Conservation (phyloP, 2,888 invertebrate species). For the Pantelozetes paolii region DNA sequence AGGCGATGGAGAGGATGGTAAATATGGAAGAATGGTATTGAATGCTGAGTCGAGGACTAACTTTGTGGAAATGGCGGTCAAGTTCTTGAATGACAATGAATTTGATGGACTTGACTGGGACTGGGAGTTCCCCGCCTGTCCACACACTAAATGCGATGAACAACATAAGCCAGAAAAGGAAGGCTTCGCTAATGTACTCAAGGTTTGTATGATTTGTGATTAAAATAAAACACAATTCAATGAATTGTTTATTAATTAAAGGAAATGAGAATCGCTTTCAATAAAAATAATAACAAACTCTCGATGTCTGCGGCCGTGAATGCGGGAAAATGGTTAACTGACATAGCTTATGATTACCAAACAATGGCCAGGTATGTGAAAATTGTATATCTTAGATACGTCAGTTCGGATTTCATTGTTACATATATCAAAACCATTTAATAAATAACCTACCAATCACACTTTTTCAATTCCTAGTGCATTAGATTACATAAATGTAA, state of each 20-base stretch:
- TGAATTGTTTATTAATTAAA: not conserved
- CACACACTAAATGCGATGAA: conserved; percentile 43
- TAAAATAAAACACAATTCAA: too few relatives aligned
- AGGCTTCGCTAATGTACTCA: conserved; percentile 44
- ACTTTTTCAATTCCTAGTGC: not conserved
- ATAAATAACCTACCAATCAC: too few relatives aligned
- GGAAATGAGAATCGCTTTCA: not conserved
- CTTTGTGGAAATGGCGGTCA: conserved; percentile 63
- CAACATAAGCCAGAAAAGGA: conserved; percentile 54
- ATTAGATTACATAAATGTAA: conserved; percentile 82
- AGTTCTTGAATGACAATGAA: conserved; percentile 66
- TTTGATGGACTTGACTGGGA: conserved; percentile 85
- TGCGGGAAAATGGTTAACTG: conserved; percentile 84
- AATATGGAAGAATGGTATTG: conserved; percentile 68
- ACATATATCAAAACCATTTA: too few relatives aligned
- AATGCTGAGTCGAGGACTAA: conserved; percentile 60
- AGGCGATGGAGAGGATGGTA: conserved; percentile 79
- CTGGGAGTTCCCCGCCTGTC: conserved; percentile 75
- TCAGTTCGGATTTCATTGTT: too few relatives aligned
- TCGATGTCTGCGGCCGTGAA: conserved; percentile 76
- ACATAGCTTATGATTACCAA: conserved; percentile 72
- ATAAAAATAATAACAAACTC: conserved; percentile 61
- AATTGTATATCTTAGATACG: too few relatives aligned
- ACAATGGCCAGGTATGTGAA: conserved; percentile 54
- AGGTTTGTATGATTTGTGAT: conserved; percentile 7